Evolutionary conservation across 2,888 invertebrate genomes (phyloP), one percentile per base, ranked within the genome.

Genomic region (Tiliacea aurago): DNA sequence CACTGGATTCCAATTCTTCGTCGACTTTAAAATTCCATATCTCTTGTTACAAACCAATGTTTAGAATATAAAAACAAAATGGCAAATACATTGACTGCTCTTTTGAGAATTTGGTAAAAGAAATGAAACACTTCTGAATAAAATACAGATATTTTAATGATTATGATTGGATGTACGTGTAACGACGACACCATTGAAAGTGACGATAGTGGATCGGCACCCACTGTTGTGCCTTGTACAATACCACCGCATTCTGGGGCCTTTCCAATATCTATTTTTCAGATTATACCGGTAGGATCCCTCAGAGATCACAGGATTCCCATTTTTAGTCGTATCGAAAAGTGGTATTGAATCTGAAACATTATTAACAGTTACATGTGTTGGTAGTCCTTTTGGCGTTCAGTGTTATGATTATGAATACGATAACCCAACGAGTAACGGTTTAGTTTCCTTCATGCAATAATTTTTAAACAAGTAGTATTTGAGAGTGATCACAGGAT

Each of bases 281-380:
- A 55, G 53, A 28, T 80, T 58, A 62, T 69, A 80, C 10, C 80
- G 71, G 43, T 18, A 80, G 23, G 0, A 11, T 33, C 80, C 76
- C 4, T 73, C 2, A 43, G 77, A 56, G 18, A 88, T 70, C 45
- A 86, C 84, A 9, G 84, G 85, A 41, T 81, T 84, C 11, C 88
- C 88, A 37, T 41, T 20, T 23, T 5, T 71, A 3, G 72, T 76
- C 3, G 4, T 78, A 33, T 61, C 61, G 11, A 62, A 71, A 43
- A 79, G n/a, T 55, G 72, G 79, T 13, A 23, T 18, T 43, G 10
- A 2, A n/a, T 13, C 79, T 76, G 47, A 28, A 76, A 71, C 0
- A 51, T n/a, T 33, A 23, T 11, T 11, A 55, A 28, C 1, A 28
- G 23, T 9, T 2, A 9, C 4, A 10, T 2, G 13, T 70, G 3